These are phyloP conservation scores for Eublepharis macularius DNA, from an alignment of 2,113 vertebrate species.

Conservation along the genomic window DNA sequence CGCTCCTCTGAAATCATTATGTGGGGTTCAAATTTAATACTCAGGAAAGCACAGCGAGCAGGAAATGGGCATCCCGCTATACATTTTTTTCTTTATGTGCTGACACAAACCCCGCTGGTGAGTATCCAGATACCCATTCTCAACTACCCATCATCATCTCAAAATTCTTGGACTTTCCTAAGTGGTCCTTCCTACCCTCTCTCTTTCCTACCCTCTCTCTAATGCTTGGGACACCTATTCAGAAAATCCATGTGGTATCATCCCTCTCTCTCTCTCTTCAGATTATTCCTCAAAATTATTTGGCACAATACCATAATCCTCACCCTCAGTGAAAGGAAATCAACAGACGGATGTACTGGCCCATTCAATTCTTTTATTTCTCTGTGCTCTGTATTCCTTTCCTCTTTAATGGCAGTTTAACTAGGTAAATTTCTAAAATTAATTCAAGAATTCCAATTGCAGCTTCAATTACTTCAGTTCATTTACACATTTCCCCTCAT, in stretches of 20 bases:
- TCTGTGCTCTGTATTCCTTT: too few relatives aligned
- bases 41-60: background rate
- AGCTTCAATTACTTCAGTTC: too few relatives aligned
- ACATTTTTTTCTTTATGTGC: background rate
- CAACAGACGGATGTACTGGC: too few relatives aligned
- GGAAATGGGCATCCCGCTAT: background rate
- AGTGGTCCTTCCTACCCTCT: too few relatives aligned
- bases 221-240: background rate
- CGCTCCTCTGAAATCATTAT: background rate
- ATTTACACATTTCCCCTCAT: too few relatives aligned
- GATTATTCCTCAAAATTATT: background rate
- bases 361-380: too few relatives aligned
- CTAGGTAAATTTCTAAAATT: too few relatives aligned
- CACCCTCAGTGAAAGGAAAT: too few relatives aligned
- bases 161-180: background rate
- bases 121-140: background rate
- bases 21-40: conserved; percentile 41
- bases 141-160: too few relatives aligned
- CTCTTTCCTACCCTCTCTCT: background rate
- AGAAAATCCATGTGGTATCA: background rate
- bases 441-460: too few relatives aligned
- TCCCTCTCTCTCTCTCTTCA: background rate
- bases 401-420: too few relatives aligned
- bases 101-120: too few relatives aligned
- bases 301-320: background rate